Base-by-base conservation (phyloP, 2,888 invertebrate genomes). In the Acholoe squamosa region DNA sequence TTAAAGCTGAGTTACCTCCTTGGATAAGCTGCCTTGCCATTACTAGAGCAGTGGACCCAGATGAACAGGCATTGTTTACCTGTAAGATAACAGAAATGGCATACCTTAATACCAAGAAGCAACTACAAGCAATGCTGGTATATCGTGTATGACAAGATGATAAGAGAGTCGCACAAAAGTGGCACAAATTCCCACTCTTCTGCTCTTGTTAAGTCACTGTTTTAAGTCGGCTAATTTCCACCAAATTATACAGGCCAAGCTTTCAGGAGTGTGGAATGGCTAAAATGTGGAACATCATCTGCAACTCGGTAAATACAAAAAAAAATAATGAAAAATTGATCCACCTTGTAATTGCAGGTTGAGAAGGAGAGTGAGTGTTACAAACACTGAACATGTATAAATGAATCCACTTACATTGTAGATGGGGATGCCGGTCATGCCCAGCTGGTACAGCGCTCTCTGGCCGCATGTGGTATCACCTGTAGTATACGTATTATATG, bases 41-140 rank as follows among this genome's bases (percentile, higher is more conserved):
- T 94, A 97, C 97, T 3, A 99, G 96, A 0, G 99, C 99, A 90
- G 98, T 98, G 0, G 99, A 98, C 51, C 99, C 99, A 0, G 99
- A 99, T 0, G 99, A 98, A 95, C 99, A 99, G 95, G 99, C 99
- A 95, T 99, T 99, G 96, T 99, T 99, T 22, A 99, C 96, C 96
- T 96, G 92, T 0, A 92, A 90, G 5, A 43, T 43, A 43, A 43
- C 10, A 43, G 5, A 91, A n/a, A n/a, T n/a, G n/a, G n/a, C n/a
- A n/a, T n/a, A n/a, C n/a, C n/a, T n/a, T n/a, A n/a, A n/a, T n/a
- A n/a, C n/a, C n/a, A n/a, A n/a, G n/a, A n/a, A n/a, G n/a, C n/a
- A n/a, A n/a, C n/a, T n/a, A n/a, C n/a, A n/a, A n/a, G n/a, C n/a
- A n/a, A n/a, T n/a, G n/a, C n/a, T n/a, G n/a, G n/a, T n/a, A n/a